Base-by-base conservation (phyloP, 2,113 vertebrate genomes). In the Andinoacara biseriatus region DNA sequence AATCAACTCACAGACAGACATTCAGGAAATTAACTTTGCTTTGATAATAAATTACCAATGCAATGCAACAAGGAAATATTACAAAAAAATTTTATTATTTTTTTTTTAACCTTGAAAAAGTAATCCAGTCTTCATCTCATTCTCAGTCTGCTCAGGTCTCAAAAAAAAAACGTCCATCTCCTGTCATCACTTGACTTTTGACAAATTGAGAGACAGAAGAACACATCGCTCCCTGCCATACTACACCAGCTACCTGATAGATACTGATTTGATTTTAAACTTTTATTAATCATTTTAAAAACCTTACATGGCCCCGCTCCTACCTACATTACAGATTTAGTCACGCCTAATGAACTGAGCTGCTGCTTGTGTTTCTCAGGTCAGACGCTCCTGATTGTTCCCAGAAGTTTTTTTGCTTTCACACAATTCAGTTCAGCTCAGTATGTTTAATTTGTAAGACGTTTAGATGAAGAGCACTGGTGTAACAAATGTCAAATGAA, bases 241-340 rank as follows among this genome's bases (percentile, higher is more conserved):
- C 49, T 29, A 49, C 0, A 13, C 10, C 20, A 5, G 17, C 26
- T 52, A 13, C 5, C 0, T 72, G 9, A 31, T 31, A 31, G 17
- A 72, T 31, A 31, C 20, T 1, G 6, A 72, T 52, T 52, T 72
- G 67, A 52, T 72, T 72, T 31, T 8, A 54, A 72, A 54, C 26
- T 0, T 52, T 18, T 49, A 6, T 49, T 0, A 69, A 31, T 52
- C 20, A 20, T 17, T 31, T 31, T 52, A 31, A 46, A 72, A n/a
- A 10, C 26, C 67, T 14, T 54, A 5, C 3, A 0, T n/a, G 10
- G 13, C 67, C 20, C 33, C 10, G 3, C 43, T 54, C 26, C 67
- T 33, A 31, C 46, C 26, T n/a, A 52, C 17, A 13, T 52, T 31
- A 33, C 5, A 54, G 26, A 31, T 52, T 31, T 72, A 49, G 18